phyloP scores from a whole-genome alignment of 2,888 invertebrate species.

The Drosophila infuscata region DNA sequence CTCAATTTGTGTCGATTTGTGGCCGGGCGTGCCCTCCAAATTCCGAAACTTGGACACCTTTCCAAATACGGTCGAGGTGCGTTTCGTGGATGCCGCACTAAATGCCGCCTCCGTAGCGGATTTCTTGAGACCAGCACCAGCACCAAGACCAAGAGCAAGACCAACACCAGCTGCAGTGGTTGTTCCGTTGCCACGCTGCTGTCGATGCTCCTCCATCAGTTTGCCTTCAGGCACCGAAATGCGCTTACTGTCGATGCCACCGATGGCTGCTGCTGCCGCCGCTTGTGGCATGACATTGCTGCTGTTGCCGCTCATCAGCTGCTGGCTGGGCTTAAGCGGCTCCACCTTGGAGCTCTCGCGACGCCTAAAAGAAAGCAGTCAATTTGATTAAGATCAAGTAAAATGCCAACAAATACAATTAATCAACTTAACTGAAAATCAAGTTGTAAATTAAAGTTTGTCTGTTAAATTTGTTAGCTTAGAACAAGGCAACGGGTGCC shows the following conservation, averaged over 20 bases:
- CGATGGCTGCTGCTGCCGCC: not conserved
- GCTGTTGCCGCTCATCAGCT: constrained; percentile 86
- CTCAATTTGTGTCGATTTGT: constrained; percentile 96
- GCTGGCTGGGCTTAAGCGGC: constrained; percentile 68
- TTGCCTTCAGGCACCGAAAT: constrained; percentile 84
- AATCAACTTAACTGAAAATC: not conserved
- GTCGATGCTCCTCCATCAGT: constrained; percentile 81
- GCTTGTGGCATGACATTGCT: constrained; percentile 32
- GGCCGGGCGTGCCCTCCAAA: constrained; percentile 94
- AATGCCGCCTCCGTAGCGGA: constrained; percentile 85
- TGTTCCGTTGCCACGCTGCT: constrained; percentile 81
- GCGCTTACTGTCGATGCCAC: constrained; percentile 77
- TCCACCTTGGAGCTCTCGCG: constrained; percentile 87
- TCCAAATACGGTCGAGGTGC: constrained; percentile 94
- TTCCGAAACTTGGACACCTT: constrained; percentile 97
- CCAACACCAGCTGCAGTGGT: not conserved
- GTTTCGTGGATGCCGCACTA: constrained; percentile 88
- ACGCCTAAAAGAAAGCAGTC: constrained; percentile 85
- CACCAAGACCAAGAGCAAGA: not conserved
- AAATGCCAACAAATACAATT: not conserved
- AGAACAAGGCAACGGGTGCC: not conserved
- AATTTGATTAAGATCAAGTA: not conserved
- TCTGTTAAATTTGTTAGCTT: too few relatives aligned
- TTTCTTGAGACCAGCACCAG: constrained; percentile 75
- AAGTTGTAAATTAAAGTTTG: not conserved